phyloP scores from a whole-genome alignment of 2,113 vertebrate species.

The Ploceus nigricollis region DNA sequence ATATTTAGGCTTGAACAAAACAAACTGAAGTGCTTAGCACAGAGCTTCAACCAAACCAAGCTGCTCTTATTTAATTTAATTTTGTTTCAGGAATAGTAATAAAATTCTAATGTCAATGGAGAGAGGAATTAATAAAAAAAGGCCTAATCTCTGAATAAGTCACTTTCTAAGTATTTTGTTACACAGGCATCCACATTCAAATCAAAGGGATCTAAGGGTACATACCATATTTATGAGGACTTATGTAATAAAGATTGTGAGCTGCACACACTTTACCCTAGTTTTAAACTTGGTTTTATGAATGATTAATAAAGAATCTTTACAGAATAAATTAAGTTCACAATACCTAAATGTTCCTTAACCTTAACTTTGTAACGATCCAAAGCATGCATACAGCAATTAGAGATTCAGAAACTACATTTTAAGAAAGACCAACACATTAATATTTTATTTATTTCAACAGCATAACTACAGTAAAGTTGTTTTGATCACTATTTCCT shows the following conservation, averaged over 20 bases:
- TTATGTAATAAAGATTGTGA: slow-evolving; percentile 34
- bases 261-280: neutral
- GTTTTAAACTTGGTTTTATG: slow-evolving; percentile 51
- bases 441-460: slow-evolving; percentile 8
- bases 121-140: slow-evolving; percentile 40
- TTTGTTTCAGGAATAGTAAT: slow-evolving; percentile 1
- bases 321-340: slow-evolving; percentile 29
- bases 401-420: neutral
- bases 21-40: slow-evolving; percentile 5
- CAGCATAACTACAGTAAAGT: neutral
- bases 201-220: slow-evolving; percentile 16
- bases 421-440: neutral
- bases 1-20: slow-evolving; percentile 35
- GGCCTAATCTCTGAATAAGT: slow-evolving; percentile 44
- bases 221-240: slow-evolving; percentile 19
- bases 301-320: slow-evolving; percentile 53
- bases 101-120: neutral
- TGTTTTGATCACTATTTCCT: neutral
- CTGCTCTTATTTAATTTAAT: neutral
- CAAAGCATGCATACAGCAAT: neutral
- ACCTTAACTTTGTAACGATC: neutral
- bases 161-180: slow-evolving; percentile 54
- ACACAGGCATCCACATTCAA: slow-evolving; percentile 9
- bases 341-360: slow-evolving; percentile 20
- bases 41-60: neutral